Evolutionary conservation across 2,888 invertebrate genomes (phyloP).

Genomic region (Oligia strigilis): DNA sequence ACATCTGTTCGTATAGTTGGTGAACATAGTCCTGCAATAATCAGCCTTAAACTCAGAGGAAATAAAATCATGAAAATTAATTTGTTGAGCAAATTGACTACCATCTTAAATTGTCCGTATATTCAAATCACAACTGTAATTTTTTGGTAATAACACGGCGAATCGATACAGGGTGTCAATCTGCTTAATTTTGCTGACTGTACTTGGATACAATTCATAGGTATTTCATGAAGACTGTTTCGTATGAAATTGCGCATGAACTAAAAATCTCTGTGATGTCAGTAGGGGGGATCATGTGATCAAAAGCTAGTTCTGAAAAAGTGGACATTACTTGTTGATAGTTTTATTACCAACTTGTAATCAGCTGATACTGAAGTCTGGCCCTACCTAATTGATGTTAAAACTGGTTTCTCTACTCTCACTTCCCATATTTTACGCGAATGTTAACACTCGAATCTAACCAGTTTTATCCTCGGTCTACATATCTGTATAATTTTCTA

Average conservation of each 20-base stretch:
- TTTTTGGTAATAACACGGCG: not conserved
- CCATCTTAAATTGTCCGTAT: not conserved
- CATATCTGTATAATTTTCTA: slow-evolving; percentile 15
- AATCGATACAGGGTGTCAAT: not conserved
- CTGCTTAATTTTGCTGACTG: not conserved
- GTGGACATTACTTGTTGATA: not conserved
- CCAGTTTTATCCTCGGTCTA: slow-evolving; percentile 28
- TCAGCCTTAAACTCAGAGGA: not conserved
- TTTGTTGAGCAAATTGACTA: not conserved
- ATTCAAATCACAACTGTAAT: not conserved
- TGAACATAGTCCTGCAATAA: not conserved
- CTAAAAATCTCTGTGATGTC: not conserved
- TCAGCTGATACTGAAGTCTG: not conserved
- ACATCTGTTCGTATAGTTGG: not conserved
- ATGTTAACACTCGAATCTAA: not conserved
- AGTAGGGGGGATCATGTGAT: not conserved
- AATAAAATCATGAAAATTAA: not conserved
- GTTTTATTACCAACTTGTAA: not conserved
- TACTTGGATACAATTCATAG: not conserved
- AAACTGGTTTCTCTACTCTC: slow-evolving; percentile 18
- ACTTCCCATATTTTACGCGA: slow-evolving; percentile 4
- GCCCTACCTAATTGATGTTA: not conserved
- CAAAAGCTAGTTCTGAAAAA: not conserved
- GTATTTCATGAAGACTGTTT: not conserved
- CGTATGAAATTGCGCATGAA: not conserved